Evolutionary conservation across 1,140 invertebrate species (phyloP).

Genomic region (Bombus fervidus): DNA sequence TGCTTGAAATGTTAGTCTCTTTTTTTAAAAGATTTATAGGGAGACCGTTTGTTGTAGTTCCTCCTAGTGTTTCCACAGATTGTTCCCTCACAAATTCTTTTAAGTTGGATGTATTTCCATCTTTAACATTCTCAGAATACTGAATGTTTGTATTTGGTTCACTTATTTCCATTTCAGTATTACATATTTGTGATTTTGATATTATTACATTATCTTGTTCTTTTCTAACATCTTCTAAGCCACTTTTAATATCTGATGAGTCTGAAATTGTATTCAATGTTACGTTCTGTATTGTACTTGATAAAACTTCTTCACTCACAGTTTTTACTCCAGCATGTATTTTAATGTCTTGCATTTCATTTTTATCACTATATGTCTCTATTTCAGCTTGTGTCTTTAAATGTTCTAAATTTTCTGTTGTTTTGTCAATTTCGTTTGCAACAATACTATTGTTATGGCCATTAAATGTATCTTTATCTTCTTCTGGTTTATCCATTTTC

Average conservation of each 20-base stretch:
- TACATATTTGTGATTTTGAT: too few species aligned
- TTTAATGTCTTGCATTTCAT: constrained; percentile 1
- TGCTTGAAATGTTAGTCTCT: background rate
- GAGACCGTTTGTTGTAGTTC: background rate
- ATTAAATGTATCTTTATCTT: background rate
- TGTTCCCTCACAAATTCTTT: too few species aligned
- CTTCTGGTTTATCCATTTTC: constrained; percentile 27
- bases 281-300: background rate
- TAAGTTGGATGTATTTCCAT: too few species aligned
- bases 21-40: background rate
- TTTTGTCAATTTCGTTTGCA: background rate
- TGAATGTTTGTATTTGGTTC: background rate
- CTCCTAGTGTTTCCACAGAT: background rate
- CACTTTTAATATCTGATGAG: background rate
- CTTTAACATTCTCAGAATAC: too few species aligned
- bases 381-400: background rate
- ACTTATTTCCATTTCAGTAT: constrained; percentile 4
- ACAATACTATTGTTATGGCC: background rate
- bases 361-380: background rate
- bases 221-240: background rate
- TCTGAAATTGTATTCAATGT: background rate
- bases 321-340: background rate
- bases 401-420: background rate
- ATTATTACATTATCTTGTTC: background rate
- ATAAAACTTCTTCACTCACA: background rate